Conservation (phyloP, 2,113 vertebrate genomes). For the Sus scrofa region T2T-Sscrofa CM000822.6:60883001-60883500, state of each 20-base stretch:
- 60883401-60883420: neutral
- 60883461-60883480: neutral
- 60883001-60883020: neutral
- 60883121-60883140: neutral
- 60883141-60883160: neutral
- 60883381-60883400: neutral
- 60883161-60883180: neutral
- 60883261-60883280: neutral
- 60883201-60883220: neutral
- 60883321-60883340: neutral
- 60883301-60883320: neutral
- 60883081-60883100: neutral
- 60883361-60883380: neutral
- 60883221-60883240: neutral
- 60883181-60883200: neutral
- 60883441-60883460: neutral
- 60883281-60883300: neutral
- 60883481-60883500: neutral
- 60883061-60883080: neutral
- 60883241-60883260: neutral
- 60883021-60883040: neutral
- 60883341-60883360: neutral
- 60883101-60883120: neutral
- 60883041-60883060: neutral
- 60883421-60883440: neutral